Base-by-base conservation (phyloP, 2,113 vertebrate genomes). In the Prietella phreatophila region DNA sequence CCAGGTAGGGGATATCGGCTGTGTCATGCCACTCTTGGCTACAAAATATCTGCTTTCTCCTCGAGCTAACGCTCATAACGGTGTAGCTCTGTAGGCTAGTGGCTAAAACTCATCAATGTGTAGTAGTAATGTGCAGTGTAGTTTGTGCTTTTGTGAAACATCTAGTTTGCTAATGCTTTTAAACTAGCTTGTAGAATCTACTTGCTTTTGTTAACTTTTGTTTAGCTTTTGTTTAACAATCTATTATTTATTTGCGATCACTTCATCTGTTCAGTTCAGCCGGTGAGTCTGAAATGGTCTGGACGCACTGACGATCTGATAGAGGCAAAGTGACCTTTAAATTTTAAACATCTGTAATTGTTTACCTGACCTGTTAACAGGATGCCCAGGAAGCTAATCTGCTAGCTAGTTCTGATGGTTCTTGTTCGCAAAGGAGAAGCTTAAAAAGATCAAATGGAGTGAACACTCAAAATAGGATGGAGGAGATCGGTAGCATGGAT, bases 1-100 rank as follows among this genome's bases (percentile, higher is more conserved):
- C 94, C 92, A 95, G 95, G 95, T 96, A 96, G 92, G 90, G 73
- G 69, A 91, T 82, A 63, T 47, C 42, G 33, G 30, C 86, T 78
- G 20, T 33, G 9, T 60, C 42, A 36, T 42, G 27, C 61, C 60
- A 14, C 25, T 33, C 36, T 73, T 30, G 10, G 19, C 20, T 75
- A 47, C 20, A 39, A 76, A 78, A 79, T 56, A 56, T 30, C 25
- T 42, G 8, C 73, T 42, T 22, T 76, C 11, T 33, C 36, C 36
- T 27, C 47, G 20, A 65, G 9, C 22, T 53, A 75, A 73, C 42
- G 4, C 27, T 39, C 4, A 53, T 71, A 75, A 25, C 33, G 20
- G 9, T 25, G 20, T 79, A 30, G 76, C 3, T 79, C 47, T 20
- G 3, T 56, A 56, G 30, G 1, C 78, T 56, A 30, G 53, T 55